phyloP scores from a whole-genome alignment of 1,140 invertebrate species.

The Ooceraea biroi region DNA sequence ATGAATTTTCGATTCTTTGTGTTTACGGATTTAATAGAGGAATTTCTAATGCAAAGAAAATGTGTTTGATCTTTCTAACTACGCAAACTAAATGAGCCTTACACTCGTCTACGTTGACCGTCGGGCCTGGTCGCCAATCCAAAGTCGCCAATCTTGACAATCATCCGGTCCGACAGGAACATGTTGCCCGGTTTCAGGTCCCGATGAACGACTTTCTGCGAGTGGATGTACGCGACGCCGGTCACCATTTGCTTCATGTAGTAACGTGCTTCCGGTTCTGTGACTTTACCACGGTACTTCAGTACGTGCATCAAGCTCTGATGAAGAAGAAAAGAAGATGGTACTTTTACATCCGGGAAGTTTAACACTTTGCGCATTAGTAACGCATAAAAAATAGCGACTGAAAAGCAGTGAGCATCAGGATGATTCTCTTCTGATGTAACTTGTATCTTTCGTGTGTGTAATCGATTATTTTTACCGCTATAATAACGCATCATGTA shows the following conservation, averaged over 20 bases:
- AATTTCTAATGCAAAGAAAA: background rate
- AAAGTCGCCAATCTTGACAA: constrained; percentile 92
- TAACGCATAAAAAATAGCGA: constrained; percentile 29
- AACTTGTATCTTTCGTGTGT: background rate
- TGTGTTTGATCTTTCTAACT: background rate
- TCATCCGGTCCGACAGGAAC: constrained; percentile 91
- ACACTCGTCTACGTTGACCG: constrained; percentile 88
- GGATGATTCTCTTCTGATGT: background rate
- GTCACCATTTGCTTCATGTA: constrained; percentile 90
- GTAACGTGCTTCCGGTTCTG: constrained; percentile 91
- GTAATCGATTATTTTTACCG: background rate
- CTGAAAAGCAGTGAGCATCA: constrained; percentile 10
- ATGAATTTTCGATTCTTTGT: background rate
- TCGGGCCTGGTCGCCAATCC: constrained; percentile 90
- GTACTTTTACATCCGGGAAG: constrained; percentile 8
- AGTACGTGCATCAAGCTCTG: constrained; percentile 83
- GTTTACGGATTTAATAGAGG: background rate
- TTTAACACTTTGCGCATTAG: background rate
- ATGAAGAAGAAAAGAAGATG: constrained; percentile 29
- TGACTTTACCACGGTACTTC: constrained; percentile 89
- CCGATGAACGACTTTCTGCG: constrained; percentile 90
- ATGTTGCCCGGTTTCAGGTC: constrained; percentile 93
- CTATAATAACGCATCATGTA: background rate
- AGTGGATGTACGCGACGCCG: constrained; percentile 90
- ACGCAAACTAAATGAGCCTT: constrained; percentile 74